Evolutionary conservation across 2,113 vertebrate species (phyloP).

Genomic region (Colaptes auratus): DNA sequence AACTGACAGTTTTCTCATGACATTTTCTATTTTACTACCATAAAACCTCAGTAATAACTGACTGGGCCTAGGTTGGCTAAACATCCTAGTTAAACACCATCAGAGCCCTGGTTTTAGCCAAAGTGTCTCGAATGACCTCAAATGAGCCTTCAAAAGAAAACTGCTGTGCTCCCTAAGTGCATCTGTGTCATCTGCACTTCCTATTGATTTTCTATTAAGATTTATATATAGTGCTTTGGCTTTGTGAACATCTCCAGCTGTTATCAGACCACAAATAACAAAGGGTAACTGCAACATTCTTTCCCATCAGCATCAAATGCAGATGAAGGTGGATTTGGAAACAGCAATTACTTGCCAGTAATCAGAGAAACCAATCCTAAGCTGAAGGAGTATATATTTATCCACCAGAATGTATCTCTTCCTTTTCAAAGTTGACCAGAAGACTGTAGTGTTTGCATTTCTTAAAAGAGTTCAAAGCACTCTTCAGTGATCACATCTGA

Average conservation of each 20-base stretch:
- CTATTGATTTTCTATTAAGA: constrained; percentile 1
- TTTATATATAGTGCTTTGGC: not conserved
- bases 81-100: not conserved
- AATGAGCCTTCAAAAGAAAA: constrained; percentile 16
- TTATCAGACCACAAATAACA: not conserved
- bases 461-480: not conserved
- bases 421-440: not conserved
- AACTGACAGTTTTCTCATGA: not conserved
- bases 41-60: not conserved
- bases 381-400: not conserved
- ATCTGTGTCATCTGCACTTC: not conserved
- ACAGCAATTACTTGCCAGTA: not conserved
- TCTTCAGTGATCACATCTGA: not conserved
- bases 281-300: not conserved
- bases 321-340: not conserved
- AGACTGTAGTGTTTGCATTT: not conserved
- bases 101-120: not conserved
- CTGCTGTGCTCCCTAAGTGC: not conserved
- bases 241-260: not conserved
- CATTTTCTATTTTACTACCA: not conserved
- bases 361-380: not conserved
- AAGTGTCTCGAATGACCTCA: not conserved
- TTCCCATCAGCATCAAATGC: not conserved
- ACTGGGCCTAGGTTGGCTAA: not conserved
- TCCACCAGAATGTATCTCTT: not conserved